These are phyloP conservation scores for Drosophila birchii DNA, from an alignment of 2,888 invertebrate species.

Conservation along the genomic window DNA sequence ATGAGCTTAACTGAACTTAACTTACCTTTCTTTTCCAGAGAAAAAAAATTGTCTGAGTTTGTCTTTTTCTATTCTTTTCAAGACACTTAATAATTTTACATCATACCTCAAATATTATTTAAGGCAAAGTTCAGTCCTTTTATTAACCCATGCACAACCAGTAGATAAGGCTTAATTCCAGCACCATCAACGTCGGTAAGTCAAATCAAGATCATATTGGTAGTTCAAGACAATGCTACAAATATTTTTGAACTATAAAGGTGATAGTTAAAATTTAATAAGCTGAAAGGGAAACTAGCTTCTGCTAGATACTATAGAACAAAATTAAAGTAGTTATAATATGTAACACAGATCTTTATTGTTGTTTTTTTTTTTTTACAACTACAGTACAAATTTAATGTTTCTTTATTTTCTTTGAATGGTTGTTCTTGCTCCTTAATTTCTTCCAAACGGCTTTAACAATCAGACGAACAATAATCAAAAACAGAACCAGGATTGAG, in stretches of 20 bases:
- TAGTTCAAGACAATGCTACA: neutral
- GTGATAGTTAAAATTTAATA: neutral
- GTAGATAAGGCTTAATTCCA: neutral
- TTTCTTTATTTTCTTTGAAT: slow-evolving; percentile 25
- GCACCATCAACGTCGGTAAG: neutral
- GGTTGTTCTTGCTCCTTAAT: slow-evolving; percentile 13
- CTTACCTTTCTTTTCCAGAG: too few relatives aligned
- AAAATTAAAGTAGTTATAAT: too few relatives aligned
- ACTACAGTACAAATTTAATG: slow-evolving; percentile 16
- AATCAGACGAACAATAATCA: slow-evolving; percentile 35
- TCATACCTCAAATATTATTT: neutral
- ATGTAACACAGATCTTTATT: too few relatives aligned
- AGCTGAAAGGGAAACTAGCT: neutral
- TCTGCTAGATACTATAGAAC: too few relatives aligned
- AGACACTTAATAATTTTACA: too few relatives aligned
- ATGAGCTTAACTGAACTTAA: too few relatives aligned
- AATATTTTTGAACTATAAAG: too few relatives aligned
- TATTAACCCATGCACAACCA: neutral
- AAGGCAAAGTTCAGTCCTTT: neutral
- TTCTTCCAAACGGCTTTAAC: slow-evolving; percentile 23
- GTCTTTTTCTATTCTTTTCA: too few relatives aligned
- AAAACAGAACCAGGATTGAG: neutral
- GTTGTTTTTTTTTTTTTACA: too few relatives aligned
- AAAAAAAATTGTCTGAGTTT: too few relatives aligned
- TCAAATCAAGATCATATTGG: neutral